phyloP scores from a whole-genome alignment of 2,888 invertebrate genomes.

The Drosophila trichaetosa region DNA sequence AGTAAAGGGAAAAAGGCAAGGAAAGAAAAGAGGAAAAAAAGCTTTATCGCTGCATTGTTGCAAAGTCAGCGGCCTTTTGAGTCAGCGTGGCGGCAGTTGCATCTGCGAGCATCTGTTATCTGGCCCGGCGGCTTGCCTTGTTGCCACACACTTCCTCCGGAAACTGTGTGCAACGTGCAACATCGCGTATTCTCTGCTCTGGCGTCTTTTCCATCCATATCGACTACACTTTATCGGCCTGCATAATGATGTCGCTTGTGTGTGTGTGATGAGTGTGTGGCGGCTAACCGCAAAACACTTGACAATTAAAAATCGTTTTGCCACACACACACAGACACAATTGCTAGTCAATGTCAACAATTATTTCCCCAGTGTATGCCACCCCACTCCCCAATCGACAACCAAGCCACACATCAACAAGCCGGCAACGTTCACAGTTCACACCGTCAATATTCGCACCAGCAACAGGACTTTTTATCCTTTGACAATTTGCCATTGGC shows the following conservation, averaged over 20 bases:
- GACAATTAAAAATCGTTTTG: slow-evolving; percentile 81
- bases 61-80: slow-evolving; percentile 52
- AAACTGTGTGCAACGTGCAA: slow-evolving; percentile 58
- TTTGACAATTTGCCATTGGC: slow-evolving; percentile 72
- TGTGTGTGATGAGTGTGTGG: slow-evolving; percentile 3
- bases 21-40: background rate
- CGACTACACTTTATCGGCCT: slow-evolving; percentile 54
- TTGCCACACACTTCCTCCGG: slow-evolving; percentile 54
- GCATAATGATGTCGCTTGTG: slow-evolving; percentile 37
- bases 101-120: slow-evolving; percentile 50
- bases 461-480: slow-evolving; percentile 39
- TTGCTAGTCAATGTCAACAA: slow-evolving; percentile 62
- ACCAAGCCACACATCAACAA: slow-evolving; percentile 82
- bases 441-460: slow-evolving; percentile 44
- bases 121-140: slow-evolving; percentile 9
- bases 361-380: slow-evolving; percentile 41
- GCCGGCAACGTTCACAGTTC: slow-evolving; percentile 50
- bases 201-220: slow-evolving; percentile 59
- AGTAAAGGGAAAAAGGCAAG: background rate
- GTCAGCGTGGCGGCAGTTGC: slow-evolving; percentile 52
- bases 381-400: slow-evolving; percentile 33
- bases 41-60: slow-evolving; percentile 35
- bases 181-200: slow-evolving; percentile 10
- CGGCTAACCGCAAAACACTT: slow-evolving; percentile 53
- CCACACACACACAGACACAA: slow-evolving; percentile 44